A percentile compares a stretch with the other conserved stretches of the same genome.
These are phyloP conservation scores for Pelosia muscerda DNA, from an alignment of 2,888 invertebrate species.

Conservation along the genomic window DNA sequence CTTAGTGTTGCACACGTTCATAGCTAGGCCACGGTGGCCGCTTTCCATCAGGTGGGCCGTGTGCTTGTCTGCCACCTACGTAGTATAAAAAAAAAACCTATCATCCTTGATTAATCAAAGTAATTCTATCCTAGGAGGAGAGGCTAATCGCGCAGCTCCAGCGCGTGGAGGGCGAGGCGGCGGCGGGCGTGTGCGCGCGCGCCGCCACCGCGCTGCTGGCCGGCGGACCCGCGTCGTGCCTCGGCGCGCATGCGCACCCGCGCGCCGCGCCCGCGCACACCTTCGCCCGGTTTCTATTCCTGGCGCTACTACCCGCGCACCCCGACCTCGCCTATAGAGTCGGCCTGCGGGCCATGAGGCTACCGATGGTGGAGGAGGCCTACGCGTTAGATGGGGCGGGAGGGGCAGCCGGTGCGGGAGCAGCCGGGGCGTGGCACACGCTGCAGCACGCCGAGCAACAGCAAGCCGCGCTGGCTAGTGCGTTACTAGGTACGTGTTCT, in stretches of 20 bases:
- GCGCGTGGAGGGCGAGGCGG: slow-evolving; percentile 92
- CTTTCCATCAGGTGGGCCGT: no score
- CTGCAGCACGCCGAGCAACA: slow-evolving; percentile 93
- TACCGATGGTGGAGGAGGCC: slow-evolving; percentile 90
- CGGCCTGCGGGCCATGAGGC: slow-evolving; percentile 91
- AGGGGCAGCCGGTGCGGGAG: slow-evolving; percentile 84
- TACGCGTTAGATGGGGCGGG: slow-evolving; percentile 73
- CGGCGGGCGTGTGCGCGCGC: slow-evolving; percentile 89
- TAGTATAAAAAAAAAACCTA: background rate
- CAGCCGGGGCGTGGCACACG: slow-evolving; percentile 92
- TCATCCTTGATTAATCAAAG: background rate
- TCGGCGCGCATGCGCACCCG: slow-evolving; percentile 91
- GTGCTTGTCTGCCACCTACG: no score
- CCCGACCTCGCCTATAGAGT: slow-evolving; percentile 93
- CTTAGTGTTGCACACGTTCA: no score
- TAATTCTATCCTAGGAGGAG: slow-evolving; percentile 88
- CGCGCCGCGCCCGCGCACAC: slow-evolving; percentile 95
- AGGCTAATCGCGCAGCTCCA: slow-evolving; percentile 91
- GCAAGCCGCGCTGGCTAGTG: slow-evolving; percentile 92
- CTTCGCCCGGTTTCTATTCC: slow-evolving; percentile 93
- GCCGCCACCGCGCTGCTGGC: slow-evolving; percentile 90
- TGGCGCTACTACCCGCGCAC: slow-evolving; percentile 91
- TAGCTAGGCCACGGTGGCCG: no score
- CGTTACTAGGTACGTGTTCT: slow-evolving; percentile 86
- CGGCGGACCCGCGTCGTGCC: slow-evolving; percentile 92